Base-by-base conservation (phyloP, 2,113 vertebrate species). In the Lophius piscatorius region DNA sequence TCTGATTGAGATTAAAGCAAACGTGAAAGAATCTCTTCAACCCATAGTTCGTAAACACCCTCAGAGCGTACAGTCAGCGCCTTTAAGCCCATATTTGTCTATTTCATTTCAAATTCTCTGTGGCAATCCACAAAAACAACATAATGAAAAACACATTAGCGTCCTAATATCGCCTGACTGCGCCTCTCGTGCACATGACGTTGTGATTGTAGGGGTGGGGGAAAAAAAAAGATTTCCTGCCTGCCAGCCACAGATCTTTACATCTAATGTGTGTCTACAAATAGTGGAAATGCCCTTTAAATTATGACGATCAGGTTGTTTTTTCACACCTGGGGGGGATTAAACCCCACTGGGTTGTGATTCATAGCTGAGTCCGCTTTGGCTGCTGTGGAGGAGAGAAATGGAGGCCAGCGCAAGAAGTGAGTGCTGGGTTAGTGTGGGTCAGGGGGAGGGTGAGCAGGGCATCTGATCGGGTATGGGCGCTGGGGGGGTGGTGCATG, bases 361-460 rank as follows among this genome's bases (percentile, higher is more conserved):
- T 62, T 51, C 26, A 47, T 38, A 48, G 16, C 28, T 5, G 52
- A 58, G 50, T 39, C 29, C 59, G 51, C 41, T 59, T 21, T 48
- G 23, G 29, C 34, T 41, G 33, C n/a, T 59, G 26, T 20, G 36
- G 48, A 42, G 52, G 1, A 26, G 45, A 56, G 36, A 20, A 71
- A 72, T 55, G 31, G 44, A 69, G 70, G 73, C 55, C 67, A 69
- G 28, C 9, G 74, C 54, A 29, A 56, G 31, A 51, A 61, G 34
- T 80, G 62, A 51, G 28, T 44, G 47, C 59, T 42, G 63, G 23
- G 60, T 34, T 51, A 45, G 49, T 47, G 58, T 74, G 68, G 65
- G 72, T 63, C 57, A 52, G 9, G 6, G 42, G 60, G 49, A 33
- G 65, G 50, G 41, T 18, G 42, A 3, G 52, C 51, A n/a, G 48